These are phyloP conservation scores for Halcyon smyrnensis DNA, from an alignment of 2,797 vertebrate genomes.

Conservation along the genomic window DNA sequence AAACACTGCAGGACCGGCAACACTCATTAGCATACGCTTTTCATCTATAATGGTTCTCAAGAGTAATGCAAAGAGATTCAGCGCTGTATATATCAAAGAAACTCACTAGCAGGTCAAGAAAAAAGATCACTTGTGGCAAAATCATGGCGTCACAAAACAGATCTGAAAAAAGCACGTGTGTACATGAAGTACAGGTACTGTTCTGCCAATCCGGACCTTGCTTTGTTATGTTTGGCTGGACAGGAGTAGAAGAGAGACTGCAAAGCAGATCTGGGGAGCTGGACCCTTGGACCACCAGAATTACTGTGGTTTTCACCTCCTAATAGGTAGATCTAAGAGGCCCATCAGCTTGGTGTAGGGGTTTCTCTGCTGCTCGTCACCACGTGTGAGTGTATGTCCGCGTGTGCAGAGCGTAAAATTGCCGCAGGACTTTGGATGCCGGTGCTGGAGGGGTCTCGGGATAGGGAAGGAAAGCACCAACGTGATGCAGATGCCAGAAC, in stretches of 20 bases:
- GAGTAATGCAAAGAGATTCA: background rate
- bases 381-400: too few species aligned
- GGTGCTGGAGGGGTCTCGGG: too few species aligned
- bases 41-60: background rate
- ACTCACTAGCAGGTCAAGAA: background rate
- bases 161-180: background rate
- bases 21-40: background rate
- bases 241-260: too few species aligned
- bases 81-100: background rate
- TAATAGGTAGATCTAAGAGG: background rate
- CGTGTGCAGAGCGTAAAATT: background rate
- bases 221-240: background rate
- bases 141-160: background rate
- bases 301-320: background rate
- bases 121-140: background rate
- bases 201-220: background rate
- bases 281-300: too few species aligned
- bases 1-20: background rate
- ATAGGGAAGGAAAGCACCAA: too few species aligned
- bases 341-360: background rate
- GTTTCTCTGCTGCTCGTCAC: background rate
- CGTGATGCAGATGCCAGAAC: too few species aligned
- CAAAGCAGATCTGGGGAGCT: too few species aligned
- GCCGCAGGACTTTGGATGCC: background rate
- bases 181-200: too few species aligned